Evolutionary conservation across 2,797 vertebrate genomes (phyloP).

Genomic region (Macroramphosus scolopax): DNA sequence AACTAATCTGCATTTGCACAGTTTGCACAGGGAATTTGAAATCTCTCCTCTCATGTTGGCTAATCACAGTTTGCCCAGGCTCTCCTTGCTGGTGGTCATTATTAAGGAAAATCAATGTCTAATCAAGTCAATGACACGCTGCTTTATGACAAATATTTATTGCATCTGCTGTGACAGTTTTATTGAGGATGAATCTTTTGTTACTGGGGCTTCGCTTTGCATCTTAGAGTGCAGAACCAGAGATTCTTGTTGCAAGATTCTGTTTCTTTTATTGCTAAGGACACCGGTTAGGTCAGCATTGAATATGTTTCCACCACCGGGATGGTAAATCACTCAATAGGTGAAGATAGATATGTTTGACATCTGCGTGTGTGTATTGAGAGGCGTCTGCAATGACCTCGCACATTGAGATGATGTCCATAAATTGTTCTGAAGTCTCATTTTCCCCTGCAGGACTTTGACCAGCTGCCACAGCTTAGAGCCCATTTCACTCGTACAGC

Average conservation of each 20-base stretch:
- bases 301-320: slow-evolving; percentile 26
- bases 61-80: slow-evolving; percentile 27
- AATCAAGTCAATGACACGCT: slow-evolving; percentile 61
- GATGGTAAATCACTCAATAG: slow-evolving; percentile 53
- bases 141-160: slow-evolving; percentile 25
- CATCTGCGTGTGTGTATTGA: slow-evolving; percentile 39
- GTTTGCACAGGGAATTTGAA: too few relatives aligned
- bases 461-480: slow-evolving; percentile 68
- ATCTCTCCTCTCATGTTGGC: too few relatives aligned
- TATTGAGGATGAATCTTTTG: too few relatives aligned
- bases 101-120: slow-evolving; percentile 68
- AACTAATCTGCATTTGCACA: too few relatives aligned
- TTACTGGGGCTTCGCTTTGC: too few relatives aligned
- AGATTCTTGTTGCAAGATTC: too few relatives aligned
- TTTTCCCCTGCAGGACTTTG: slow-evolving; percentile 64
- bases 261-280: slow-evolving; percentile 33
- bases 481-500: slow-evolving; percentile 49
- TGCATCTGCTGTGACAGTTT: too few relatives aligned
- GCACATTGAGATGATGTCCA: slow-evolving; percentile 64
- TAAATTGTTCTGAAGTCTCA: slow-evolving; percentile 73
- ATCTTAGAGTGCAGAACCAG: too few relatives aligned
- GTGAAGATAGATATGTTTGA: slow-evolving; percentile 50
- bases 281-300: slow-evolving; percentile 30
- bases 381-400: slow-evolving; percentile 62
- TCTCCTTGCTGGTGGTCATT: slow-evolving; percentile 39